Evolutionary conservation across 2,797 vertebrate genomes (phyloP).

Genomic region (Sebastes alutus): DNA sequence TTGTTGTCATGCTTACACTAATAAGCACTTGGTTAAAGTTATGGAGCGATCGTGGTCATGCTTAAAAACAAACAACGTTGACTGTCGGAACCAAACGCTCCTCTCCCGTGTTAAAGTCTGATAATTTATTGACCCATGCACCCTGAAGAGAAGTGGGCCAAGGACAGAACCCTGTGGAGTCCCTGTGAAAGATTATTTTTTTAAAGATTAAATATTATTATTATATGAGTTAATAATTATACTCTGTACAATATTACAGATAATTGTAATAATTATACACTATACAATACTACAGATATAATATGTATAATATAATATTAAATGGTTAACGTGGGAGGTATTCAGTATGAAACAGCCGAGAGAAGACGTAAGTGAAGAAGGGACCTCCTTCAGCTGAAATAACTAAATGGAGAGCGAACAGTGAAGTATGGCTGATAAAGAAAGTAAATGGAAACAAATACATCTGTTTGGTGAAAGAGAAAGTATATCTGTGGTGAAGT

Average conservation of each 20-base stretch:
- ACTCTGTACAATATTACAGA: too few species aligned
- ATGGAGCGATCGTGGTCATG: too few species aligned
- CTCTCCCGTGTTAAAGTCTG: too few species aligned
- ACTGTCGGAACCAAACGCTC: too few species aligned
- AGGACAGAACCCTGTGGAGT: neutral
- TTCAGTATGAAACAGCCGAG: neutral
- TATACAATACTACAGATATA: neutral
- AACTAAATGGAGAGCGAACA: neutral
- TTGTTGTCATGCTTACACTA: too few species aligned
- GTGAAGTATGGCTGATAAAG: neutral
- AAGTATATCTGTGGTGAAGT: neutral
- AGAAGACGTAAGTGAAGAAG: neutral
- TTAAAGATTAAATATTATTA: too few species aligned
- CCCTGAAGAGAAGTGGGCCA: neutral
- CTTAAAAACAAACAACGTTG: too few species aligned
- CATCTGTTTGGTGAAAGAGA: slow-evolving; percentile 6
- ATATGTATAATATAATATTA: neutral
- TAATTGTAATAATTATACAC: neutral
- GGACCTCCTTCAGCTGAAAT: neutral
- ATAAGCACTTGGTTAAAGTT: too few species aligned
- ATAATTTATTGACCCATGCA: neutral
- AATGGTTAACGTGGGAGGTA: neutral
- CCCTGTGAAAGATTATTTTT: neutral
- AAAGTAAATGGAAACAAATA: neutral
- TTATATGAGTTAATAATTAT: too few species aligned